Evolutionary conservation across 2,888 invertebrate species (phyloP), one percentile per base, ranked within the genome.

Genomic region (Himalopsyche kuldschensis): DNA sequence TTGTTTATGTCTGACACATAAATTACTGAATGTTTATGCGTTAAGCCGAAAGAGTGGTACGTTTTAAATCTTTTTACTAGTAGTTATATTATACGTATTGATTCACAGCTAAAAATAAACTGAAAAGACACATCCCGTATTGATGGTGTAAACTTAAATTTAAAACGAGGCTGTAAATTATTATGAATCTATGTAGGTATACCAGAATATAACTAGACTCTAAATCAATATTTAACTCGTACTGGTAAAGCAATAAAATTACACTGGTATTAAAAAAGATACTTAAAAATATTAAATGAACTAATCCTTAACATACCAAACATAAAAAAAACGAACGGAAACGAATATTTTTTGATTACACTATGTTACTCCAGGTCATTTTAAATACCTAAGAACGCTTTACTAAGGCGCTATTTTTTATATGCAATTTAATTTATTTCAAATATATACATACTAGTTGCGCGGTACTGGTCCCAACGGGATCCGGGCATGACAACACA

Each of bases 1-100:
- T 83, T 80, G 83, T 80, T 83, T 83, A 80, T 83, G 63, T 24
- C 80, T 80, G 83, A 83, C 83, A 80, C 80, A 83, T 80, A 80
- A 83, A 83, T 78, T 78, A 30, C 35, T 32, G 80, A 83, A 75
- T 80, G 80, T 80, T 83, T 79, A 82, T 79, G 75, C 31, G 75
- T 32, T 32, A 15, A 27, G 75, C 75, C 55, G 55, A 55, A 32
- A 75, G 75, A 75, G 20, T n/a, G 32, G 75, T 75, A 31, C 75
- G 75, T 32, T 75, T 75, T 75, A 55, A 30, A 55, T 81, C 55
- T 77, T 76, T 77, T 77, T 27, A 81, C 35, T 76, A 35, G n/a
- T 30, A 27, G 20, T 75, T 47, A 75, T 75, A 46, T 69, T 46
- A 55, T 81, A 55, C 55, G 8, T 24, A 81, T 81, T 81, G 81